Evolutionary conservation across 2,113 vertebrate genomes (phyloP).

Genomic region (Perca flavescens): DNA sequence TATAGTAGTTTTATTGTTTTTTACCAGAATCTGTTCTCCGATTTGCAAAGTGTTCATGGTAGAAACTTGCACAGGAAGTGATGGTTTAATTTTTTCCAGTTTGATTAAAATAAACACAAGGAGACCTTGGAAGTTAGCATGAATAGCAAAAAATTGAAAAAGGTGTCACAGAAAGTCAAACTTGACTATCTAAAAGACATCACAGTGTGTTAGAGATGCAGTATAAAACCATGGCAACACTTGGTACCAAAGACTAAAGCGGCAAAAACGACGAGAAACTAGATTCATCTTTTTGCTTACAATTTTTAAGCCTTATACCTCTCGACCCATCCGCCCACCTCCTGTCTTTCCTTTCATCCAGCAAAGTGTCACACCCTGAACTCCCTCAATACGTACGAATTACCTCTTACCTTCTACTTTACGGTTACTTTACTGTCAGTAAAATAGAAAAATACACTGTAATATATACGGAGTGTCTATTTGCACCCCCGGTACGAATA

Average conservation of each 20-base stretch:
- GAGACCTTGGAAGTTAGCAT: too few relatives aligned
- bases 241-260: too few relatives aligned
- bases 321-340: background rate
- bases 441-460: background rate
- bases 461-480: too few relatives aligned
- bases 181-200: background rate
- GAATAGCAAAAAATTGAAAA: too few relatives aligned
- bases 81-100: background rate
- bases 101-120: background rate
- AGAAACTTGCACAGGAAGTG: background rate
- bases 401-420: background rate
- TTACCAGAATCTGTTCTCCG: background rate
- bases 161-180: background rate
- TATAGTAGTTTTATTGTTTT: background rate
- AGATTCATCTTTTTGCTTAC: background rate
- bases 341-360: conserved; percentile 2
- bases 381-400: background rate
- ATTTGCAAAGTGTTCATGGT: background rate
- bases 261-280: background rate
- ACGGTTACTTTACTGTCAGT: too few relatives aligned
- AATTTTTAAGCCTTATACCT: background rate
- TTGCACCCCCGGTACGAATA: too few relatives aligned
- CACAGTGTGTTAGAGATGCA: background rate
- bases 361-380: background rate
- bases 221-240: background rate